Percentiles rank a stretch among this genome's conserved stretches.
These are phyloP conservation scores for Sisyra nigra DNA, from an alignment of 2,888 invertebrate genomes.

Conservation along the genomic window DNA sequence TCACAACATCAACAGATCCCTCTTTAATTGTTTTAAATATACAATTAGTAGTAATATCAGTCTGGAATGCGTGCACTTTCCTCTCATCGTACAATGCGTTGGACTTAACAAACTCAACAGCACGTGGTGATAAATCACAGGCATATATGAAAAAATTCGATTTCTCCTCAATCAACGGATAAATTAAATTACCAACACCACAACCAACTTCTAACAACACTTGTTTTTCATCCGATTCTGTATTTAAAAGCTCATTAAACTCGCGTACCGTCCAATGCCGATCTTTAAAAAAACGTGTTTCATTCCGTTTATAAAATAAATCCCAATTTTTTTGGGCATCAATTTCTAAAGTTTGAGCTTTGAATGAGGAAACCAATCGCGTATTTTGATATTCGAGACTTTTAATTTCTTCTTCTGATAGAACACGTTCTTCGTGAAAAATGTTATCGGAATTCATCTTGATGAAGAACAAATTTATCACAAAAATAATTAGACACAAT, in stretches of 20 bases:
- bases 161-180: conserved; percentile 72
- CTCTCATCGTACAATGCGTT: conserved; percentile 46
- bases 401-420: conserved; percentile 41
- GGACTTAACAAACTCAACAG: conserved; percentile 67
- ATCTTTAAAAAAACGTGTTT: conserved; percentile 86
- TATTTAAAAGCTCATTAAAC: conserved; percentile 62
- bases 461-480: no score
- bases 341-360: conserved; percentile 59
- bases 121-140: conserved; percentile 87
- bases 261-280: conserved; percentile 94
- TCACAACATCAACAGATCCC: conserved; percentile 56
- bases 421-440: neutral
- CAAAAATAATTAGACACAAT: no score
- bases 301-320: conserved; percentile 89
- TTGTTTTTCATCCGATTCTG: conserved; percentile 28
- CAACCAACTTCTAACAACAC: conserved; percentile 75
- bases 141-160: conserved; percentile 60
- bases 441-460: neutral
- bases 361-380: conserved; percentile 50
- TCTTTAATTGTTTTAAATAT: conserved; percentile 37
- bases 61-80: conserved; percentile 62
- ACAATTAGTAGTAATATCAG: conserved; percentile 61
- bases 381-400: conserved; percentile 52
- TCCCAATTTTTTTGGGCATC: conserved; percentile 90
- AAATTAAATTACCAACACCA: conserved; percentile 94